phyloP scores from a whole-genome alignment of 2,113 vertebrate species.

The Ceyx cyanopectus region DNA sequence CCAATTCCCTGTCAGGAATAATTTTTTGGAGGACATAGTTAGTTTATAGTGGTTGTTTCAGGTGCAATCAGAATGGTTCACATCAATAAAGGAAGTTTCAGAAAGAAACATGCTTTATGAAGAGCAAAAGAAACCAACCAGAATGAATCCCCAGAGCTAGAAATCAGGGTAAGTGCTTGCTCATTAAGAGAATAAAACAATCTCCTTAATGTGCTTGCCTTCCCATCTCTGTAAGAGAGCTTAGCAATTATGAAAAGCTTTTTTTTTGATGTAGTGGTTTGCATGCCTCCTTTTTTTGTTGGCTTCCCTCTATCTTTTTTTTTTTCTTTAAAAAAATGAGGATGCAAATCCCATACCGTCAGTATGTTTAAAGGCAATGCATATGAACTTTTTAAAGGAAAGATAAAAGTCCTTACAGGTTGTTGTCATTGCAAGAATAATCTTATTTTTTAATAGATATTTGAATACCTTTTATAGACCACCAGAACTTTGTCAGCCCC shows the following conservation, averaged over 20 bases:
- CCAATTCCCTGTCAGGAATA: too few relatives aligned
- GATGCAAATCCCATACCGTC: neutral
- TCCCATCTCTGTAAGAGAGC: neutral
- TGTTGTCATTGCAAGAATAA: neutral
- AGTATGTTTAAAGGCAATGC: neutral
- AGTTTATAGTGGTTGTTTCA: too few relatives aligned
- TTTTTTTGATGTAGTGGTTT: neutral
- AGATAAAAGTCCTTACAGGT: neutral
- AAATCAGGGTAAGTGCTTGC: neutral
- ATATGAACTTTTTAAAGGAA: neutral
- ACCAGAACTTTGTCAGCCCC: neutral
- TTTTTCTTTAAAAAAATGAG: neutral
- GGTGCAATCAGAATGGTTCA: too few relatives aligned
- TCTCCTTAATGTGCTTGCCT: neutral
- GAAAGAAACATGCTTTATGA: too few relatives aligned
- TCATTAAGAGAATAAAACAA: neutral
- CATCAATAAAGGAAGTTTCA: too few relatives aligned
- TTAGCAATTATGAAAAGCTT: neutral
- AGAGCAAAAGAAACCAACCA: neutral
- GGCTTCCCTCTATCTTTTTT: accelerated
- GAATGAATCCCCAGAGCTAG: neutral
- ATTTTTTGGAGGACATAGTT: too few relatives aligned
- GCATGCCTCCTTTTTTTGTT: neutral
- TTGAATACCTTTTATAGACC: neutral
- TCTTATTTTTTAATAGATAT: neutral